Evolutionary conservation across 2,113 vertebrate species (phyloP).

Genomic region (Otolemur garnettii): DNA sequence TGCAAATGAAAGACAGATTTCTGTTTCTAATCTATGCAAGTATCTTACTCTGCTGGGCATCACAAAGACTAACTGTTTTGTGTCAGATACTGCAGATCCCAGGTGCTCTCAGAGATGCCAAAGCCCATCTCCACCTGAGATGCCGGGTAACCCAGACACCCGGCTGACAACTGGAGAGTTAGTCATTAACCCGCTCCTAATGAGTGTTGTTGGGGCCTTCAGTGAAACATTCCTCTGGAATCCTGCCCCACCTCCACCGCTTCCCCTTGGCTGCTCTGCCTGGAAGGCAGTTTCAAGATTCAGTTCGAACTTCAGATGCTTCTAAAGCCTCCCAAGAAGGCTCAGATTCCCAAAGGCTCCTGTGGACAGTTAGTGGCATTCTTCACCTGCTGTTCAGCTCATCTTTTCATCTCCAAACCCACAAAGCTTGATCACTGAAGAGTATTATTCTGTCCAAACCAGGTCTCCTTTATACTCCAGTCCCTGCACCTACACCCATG

Average conservation of each 20-base stretch:
- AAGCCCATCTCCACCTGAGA: constrained; percentile 79
- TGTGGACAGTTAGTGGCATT: not conserved
- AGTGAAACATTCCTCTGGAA: constrained; percentile 68
- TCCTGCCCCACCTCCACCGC: constrained; percentile 59
- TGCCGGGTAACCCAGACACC: constrained; percentile 65
- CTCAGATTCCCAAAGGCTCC: not conserved
- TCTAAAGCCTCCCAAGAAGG: constrained; percentile 61
- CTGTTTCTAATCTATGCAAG: constrained; percentile 86
- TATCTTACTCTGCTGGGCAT: constrained; percentile 80
- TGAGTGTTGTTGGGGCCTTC: constrained; percentile 9
- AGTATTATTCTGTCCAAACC: not conserved
- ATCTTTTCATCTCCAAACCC: not conserved
- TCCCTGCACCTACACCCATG: not conserved
- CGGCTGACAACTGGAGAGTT: constrained; percentile 74
- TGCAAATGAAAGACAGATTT: constrained; percentile 85
- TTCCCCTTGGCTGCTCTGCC: constrained; percentile 67
- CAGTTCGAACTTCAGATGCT: constrained; percentile 3
- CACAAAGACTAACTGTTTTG: constrained; percentile 83
- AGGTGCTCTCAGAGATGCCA: constrained; percentile 82
- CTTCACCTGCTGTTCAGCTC: not conserved
- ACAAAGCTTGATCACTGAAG: not conserved
- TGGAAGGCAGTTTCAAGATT: not conserved
- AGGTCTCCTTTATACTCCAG: not conserved
- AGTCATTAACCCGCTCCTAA: constrained; percentile 66
- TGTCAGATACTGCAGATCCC: constrained; percentile 74